phyloP scores from a whole-genome alignment of 2,113 vertebrate species.

The Leptobrachium leishanense region DNA sequence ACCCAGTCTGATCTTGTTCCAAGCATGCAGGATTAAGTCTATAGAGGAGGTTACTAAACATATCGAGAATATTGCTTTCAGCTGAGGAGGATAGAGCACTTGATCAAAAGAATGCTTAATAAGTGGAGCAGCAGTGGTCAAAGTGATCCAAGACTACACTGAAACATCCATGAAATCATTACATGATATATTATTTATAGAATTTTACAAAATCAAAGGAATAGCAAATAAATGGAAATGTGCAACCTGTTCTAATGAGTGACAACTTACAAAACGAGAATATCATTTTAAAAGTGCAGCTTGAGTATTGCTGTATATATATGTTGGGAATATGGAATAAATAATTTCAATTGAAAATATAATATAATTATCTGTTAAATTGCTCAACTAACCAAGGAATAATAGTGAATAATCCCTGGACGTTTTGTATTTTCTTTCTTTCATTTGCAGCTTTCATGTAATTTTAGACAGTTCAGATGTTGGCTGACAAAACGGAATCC shows the following conservation, averaged over 20 bases:
- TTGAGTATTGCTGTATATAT: background rate
- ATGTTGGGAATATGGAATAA: background rate
- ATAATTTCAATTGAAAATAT: conserved; percentile 4
- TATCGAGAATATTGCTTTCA: conserved; percentile 67
- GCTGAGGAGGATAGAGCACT: conserved; percentile 53
- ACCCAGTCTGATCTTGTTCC: conserved; percentile 69
- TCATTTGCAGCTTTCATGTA: background rate
- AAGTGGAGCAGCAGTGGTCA: conserved; percentile 49
- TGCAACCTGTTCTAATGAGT: conserved; percentile 16
- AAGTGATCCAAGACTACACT: conserved; percentile 38
- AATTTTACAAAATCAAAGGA: conserved; percentile 21
- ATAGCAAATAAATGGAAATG: conserved; percentile 37
- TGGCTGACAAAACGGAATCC: background rate
- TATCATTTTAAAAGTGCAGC: background rate
- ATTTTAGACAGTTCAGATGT: background rate
- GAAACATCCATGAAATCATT: conserved; percentile 30
- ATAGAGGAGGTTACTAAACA: conserved; percentile 57
- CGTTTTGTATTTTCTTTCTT: background rate
- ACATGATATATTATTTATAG: conserved; percentile 41
- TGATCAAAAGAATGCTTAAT: conserved; percentile 52
- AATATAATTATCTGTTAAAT: conserved; percentile 19
- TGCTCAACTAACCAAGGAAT: conserved; percentile 1
- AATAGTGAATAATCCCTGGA: conserved; percentile 1
- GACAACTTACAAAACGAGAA: conserved; percentile 15
- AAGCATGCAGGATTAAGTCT: conserved; percentile 59